These are phyloP conservation scores for Parnassius glacialis DNA, from an alignment of 2,888 invertebrate species.

Conservation along the genomic window DNA sequence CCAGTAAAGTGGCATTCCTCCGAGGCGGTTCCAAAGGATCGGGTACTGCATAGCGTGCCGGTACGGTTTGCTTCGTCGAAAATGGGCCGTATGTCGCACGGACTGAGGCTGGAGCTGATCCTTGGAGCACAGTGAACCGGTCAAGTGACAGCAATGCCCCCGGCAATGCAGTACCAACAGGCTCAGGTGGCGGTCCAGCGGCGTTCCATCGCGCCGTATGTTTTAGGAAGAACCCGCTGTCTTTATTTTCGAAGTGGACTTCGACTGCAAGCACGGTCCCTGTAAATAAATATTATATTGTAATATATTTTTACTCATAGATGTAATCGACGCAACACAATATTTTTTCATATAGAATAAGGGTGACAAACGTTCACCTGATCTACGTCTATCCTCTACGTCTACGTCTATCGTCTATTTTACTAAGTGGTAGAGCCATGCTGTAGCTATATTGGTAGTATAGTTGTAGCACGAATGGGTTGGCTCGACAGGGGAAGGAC, in stretches of 20 bases:
- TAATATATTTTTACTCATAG: slow-evolving; percentile 11
- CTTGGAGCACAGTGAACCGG: slow-evolving; percentile 95
- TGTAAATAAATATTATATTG: slow-evolving; percentile 51
- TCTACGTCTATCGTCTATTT: no score
- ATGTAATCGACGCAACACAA: no score
- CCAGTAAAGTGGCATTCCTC: slow-evolving; percentile 80
- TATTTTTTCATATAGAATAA: no score
- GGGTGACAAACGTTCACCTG: no score
- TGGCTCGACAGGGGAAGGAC: no score
- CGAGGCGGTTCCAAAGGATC: slow-evolving; percentile 86
- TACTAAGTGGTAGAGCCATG: no score
- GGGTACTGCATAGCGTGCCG: slow-evolving; percentile 92
- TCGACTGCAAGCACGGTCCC: slow-evolving; percentile 87
- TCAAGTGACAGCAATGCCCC: slow-evolving; percentile 90
- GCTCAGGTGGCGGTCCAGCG: slow-evolving; percentile 70
- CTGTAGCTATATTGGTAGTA: no score
- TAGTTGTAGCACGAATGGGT: no score
- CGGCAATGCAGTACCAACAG: slow-evolving; percentile 73
- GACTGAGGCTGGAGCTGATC: slow-evolving; percentile 93
- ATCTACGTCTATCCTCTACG: no score
- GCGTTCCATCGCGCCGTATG: slow-evolving; percentile 88
- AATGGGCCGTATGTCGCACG: slow-evolving; percentile 96
- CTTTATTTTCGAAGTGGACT: slow-evolving; percentile 95
- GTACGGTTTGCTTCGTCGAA: slow-evolving; percentile 96
- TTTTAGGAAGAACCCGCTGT: slow-evolving; percentile 94